Conservation (phyloP, 2,797 vertebrate species). For the Synaphobranchus kaupii region DNA sequence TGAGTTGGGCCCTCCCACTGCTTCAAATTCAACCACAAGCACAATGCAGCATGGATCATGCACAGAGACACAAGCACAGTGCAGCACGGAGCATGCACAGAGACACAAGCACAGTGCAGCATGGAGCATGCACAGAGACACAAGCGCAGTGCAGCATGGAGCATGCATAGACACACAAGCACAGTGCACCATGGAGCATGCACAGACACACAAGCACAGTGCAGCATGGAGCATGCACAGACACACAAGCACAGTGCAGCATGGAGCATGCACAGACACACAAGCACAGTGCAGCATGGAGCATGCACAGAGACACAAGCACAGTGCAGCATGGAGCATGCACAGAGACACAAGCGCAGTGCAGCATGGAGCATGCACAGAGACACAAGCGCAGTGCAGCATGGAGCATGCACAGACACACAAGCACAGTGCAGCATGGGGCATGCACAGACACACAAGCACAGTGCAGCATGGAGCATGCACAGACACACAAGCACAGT, state of each 20-base stretch:
- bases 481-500: not conserved
- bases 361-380: not conserved
- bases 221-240: no score
- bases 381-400: not conserved
- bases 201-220: no score
- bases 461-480: no score
- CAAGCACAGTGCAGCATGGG: no score
- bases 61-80: not conserved
- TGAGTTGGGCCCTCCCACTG: constrained; percentile 49
- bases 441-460: not conserved
- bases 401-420: constrained; percentile 11
- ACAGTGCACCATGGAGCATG: not conserved
- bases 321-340: not conserved
- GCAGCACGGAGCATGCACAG: not conserved
- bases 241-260: not conserved
- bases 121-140: no score
- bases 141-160: constrained; percentile 13
- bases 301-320: not conserved
- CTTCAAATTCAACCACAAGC: constrained; percentile 45
- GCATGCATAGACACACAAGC: constrained; percentile 35
- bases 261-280: not conserved
- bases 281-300: constrained; percentile 24
- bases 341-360: not conserved
- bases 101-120: no score
- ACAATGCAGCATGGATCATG: constrained; percentile 22